phyloP scores from a whole-genome alignment of 2,797 vertebrate genomes.

The Malurus leucopterus region DNA sequence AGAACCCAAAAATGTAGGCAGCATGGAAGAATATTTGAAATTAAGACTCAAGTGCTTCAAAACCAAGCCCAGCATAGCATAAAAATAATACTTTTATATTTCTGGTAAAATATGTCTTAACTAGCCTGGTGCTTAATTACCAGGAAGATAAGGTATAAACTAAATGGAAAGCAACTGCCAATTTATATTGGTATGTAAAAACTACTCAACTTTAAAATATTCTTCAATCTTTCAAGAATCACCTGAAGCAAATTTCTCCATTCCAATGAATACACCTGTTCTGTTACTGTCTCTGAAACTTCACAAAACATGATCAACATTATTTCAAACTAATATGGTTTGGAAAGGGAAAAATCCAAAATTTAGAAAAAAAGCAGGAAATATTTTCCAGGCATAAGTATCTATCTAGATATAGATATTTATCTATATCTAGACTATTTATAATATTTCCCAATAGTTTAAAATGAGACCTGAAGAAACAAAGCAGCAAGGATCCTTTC shows the following conservation, averaged over 20 bases:
- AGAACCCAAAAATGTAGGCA: background rate
- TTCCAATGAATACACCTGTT: background rate
- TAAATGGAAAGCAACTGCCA: background rate
- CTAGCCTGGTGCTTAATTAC: background rate
- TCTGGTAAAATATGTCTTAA: background rate
- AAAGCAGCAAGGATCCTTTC: background rate
- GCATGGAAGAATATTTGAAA: background rate
- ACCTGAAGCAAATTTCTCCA: background rate
- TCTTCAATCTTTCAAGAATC: background rate
- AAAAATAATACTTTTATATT: background rate
- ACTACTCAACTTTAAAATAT: background rate
- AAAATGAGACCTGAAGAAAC: background rate
- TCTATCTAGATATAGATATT: too few species aligned
- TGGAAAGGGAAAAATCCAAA: background rate
- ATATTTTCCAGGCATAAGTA: background rate
- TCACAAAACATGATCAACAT: background rate
- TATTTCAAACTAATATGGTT: background rate
- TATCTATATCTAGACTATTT: background rate
- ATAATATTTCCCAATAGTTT: background rate
- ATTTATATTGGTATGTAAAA: background rate
- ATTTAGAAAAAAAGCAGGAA: background rate
- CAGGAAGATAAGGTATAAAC: background rate
- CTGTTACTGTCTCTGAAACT: background rate
- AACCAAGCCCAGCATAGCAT: background rate
- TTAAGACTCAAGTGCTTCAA: background rate